Percentiles rank a stretch among this genome's conserved stretches.
Conservation (phyloP, 2,113 vertebrate species). For the Myotis davidii region DNA sequence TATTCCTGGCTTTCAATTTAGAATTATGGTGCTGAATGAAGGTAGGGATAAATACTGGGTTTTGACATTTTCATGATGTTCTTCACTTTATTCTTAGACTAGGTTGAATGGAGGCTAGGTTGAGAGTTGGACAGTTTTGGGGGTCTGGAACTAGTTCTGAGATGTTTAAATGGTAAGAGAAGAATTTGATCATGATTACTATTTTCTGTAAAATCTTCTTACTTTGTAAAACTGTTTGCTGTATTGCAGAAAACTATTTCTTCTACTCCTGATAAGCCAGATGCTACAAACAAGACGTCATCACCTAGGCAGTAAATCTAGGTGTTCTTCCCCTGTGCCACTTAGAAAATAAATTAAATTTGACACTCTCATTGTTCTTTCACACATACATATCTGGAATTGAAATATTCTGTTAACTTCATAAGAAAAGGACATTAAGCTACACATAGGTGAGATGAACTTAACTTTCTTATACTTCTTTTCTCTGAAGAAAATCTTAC, state of each 20-base stretch:
- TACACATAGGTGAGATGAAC: background rate
- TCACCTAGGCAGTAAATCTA: background rate
- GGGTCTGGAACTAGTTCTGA: background rate
- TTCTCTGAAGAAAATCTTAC: background rate
- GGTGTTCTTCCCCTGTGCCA: background rate
- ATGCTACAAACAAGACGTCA: background rate
- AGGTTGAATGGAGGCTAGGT: background rate
- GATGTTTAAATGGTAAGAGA: background rate
- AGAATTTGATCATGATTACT: background rate
- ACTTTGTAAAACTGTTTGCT: background rate
- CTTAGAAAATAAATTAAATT: background rate
- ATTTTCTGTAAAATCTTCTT: conserved; percentile 10
- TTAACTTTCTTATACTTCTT: background rate
- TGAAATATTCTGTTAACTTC: background rate
- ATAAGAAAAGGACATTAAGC: background rate
- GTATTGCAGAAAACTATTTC: background rate
- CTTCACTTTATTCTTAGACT: background rate
- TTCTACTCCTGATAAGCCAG: background rate
- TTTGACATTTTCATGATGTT: background rate
- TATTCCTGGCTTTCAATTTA: background rate
- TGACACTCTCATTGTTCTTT: background rate
- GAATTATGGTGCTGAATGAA: background rate
- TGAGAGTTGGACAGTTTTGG: background rate
- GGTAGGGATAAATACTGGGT: background rate
- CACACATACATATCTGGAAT: background rate